phyloP scores from a whole-genome alignment of 1,140 invertebrate species.

The Drosophila pseudoobscura region DNA sequence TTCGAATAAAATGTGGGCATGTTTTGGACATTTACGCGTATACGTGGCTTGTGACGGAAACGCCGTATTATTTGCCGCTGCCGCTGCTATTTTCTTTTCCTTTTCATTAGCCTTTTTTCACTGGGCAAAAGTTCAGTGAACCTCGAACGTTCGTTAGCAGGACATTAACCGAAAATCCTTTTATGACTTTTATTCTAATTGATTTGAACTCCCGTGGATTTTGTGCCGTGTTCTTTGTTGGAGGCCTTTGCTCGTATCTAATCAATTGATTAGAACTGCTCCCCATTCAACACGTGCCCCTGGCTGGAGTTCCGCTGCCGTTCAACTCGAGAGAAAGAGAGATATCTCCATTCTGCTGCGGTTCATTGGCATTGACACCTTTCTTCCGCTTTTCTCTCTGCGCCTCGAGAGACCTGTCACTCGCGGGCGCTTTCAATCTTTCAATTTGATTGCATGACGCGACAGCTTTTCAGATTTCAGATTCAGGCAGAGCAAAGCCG shows the following conservation, averaged over 20 bases:
- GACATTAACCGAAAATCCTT: slow-evolving; percentile 50
- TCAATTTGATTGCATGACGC: slow-evolving; percentile 63
- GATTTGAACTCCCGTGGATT: slow-evolving; percentile 35
- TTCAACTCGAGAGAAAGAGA: neutral
- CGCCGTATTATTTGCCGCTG: slow-evolving; percentile 13
- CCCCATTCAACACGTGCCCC: slow-evolving; percentile 37
- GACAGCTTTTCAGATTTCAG: slow-evolving; percentile 54
- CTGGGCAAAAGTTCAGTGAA: slow-evolving; percentile 39
- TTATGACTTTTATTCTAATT: slow-evolving; percentile 48
- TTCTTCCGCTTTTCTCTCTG: slow-evolving; percentile 35
- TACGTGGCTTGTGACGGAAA: slow-evolving; percentile 25
- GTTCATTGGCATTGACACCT: slow-evolving; percentile 53
- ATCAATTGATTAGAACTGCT: slow-evolving; percentile 41
- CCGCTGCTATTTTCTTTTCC: slow-evolving; percentile 19
- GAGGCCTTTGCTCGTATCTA: slow-evolving; percentile 25
- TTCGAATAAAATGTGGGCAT: slow-evolving; percentile 54
- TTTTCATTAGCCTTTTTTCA: slow-evolving; percentile 29
- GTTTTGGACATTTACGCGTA: slow-evolving; percentile 55
- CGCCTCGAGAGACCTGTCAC: slow-evolving; percentile 22
- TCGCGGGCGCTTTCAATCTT: slow-evolving; percentile 44
- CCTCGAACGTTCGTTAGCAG: slow-evolving; percentile 31
- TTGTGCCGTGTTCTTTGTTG: slow-evolving; percentile 1
- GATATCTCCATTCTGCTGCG: slow-evolving; percentile 28
- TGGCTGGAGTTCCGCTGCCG: neutral
- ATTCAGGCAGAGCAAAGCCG: neutral